Percentiles rank a stretch among this genome's conserved stretches.
phyloP scores from a whole-genome alignment of 2,888 invertebrate genomes.

The Brachynemurus nebulosus region DNA sequence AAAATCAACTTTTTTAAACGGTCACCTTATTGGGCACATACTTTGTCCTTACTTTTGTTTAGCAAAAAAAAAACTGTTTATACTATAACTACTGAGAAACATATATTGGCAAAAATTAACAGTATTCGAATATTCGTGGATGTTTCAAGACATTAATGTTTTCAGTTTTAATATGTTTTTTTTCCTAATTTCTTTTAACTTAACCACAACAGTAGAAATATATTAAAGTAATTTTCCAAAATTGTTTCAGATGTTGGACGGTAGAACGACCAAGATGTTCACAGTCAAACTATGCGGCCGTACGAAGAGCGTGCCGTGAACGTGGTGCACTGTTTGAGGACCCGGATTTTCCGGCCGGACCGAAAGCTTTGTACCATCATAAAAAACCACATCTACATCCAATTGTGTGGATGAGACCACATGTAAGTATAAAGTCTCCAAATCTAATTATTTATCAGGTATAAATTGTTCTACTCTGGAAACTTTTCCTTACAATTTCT shows the following conservation, averaged over 20 bases:
- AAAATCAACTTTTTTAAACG: too few relatives aligned
- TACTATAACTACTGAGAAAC: too few relatives aligned
- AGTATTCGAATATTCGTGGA: too few relatives aligned
- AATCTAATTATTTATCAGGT: too few relatives aligned
- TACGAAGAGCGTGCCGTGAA: constrained; percentile 39
- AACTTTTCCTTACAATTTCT: too few relatives aligned
- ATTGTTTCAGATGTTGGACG: constrained; percentile 35
- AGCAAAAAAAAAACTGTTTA: too few relatives aligned
- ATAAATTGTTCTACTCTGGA: too few relatives aligned
- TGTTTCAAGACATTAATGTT: neutral
- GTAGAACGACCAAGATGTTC: constrained; percentile 30
- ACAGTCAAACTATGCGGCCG: constrained; percentile 35
- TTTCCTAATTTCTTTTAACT: neutral
- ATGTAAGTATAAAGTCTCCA: constrained; percentile 46
- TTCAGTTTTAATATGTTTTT: neutral
- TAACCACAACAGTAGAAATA: neutral
- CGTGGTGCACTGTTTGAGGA: constrained; percentile 45
- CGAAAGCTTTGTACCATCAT: constrained; percentile 39
- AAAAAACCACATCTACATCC: constrained; percentile 40
- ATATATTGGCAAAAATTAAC: too few relatives aligned
- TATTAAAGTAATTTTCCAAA: too few relatives aligned
- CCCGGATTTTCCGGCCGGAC: constrained; percentile 41
- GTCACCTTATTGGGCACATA: too few relatives aligned
- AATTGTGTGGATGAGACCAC: constrained; percentile 51
- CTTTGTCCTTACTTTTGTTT: too few relatives aligned